Percentiles rank a stretch among this genome's conserved stretches.
These are phyloP conservation scores for Apis dorsata DNA, from an alignment of 1,140 invertebrate species.

Conservation along the genomic window DNA sequence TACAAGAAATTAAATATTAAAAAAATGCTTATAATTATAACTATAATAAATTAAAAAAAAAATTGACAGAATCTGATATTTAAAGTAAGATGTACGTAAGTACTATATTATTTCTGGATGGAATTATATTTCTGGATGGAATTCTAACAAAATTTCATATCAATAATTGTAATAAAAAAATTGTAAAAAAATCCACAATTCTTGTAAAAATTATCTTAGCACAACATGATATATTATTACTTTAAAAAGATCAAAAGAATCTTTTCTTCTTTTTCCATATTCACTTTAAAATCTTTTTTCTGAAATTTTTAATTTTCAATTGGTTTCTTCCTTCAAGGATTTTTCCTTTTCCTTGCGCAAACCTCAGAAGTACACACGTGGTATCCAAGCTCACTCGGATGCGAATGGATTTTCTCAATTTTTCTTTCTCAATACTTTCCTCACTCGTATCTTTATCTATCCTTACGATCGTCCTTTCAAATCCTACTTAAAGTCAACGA, in stretches of 20 bases:
- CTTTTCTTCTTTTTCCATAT: neutral
- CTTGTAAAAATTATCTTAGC: no score
- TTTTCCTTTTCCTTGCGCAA: neutral
- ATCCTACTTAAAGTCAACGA: neutral
- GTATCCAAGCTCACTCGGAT: neutral
- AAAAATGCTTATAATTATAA: no score
- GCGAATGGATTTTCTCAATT: slow-evolving; percentile 1
- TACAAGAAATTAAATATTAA: no score
- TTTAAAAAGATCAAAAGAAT: neutral
- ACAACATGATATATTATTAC: no score
- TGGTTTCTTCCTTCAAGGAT: neutral
- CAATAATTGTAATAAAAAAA: no score
- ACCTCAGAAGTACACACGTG: neutral
- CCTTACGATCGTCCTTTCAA: neutral
- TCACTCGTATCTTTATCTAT: neutral
- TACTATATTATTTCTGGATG: no score
- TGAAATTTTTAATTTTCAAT: neutral
- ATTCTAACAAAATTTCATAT: no score
- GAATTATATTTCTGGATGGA: no score
- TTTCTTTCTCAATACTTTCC: neutral
- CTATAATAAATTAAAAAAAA: no score
- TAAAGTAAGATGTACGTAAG: no score
- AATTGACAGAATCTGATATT: no score
- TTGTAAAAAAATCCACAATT: no score
- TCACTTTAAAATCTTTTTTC: neutral